Evolutionary conservation across 2,797 vertebrate genomes (phyloP).

Genomic region (Lophotriccus pileatus): DNA sequence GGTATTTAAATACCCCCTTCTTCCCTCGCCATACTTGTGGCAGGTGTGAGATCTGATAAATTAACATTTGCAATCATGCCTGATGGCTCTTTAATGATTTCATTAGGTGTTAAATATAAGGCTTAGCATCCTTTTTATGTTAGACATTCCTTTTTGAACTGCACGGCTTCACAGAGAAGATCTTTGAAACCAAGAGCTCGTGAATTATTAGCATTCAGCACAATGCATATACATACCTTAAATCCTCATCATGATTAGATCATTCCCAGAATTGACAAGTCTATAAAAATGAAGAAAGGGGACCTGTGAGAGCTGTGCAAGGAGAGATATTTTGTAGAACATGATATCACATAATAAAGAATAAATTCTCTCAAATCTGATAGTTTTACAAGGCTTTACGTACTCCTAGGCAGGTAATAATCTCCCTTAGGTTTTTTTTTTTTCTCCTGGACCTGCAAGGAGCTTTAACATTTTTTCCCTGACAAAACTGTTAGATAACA

Average conservation of each 20-base stretch:
- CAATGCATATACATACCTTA: constrained; percentile 47
- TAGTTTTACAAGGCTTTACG: constrained; percentile 55
- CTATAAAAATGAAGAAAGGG: constrained; percentile 60
- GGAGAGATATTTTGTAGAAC: constrained; percentile 48
- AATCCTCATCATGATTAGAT: constrained; percentile 44
- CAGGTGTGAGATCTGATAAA: constrained; percentile 41
- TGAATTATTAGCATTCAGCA: constrained; percentile 59
- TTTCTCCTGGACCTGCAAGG: constrained; percentile 11
- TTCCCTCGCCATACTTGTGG: neutral
- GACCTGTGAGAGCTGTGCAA: constrained; percentile 35
- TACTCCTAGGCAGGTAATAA: constrained; percentile 69
- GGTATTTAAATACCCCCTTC: neutral
- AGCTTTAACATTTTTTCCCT: constrained; percentile 32
- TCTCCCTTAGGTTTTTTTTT: constrained; percentile 10
- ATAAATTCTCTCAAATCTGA: constrained; percentile 45
- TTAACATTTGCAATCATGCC: constrained; percentile 36
- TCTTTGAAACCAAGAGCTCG: constrained; percentile 46
- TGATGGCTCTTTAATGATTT: constrained; percentile 55
- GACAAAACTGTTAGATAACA: constrained; percentile 64
- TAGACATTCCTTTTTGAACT: constrained; percentile 39
- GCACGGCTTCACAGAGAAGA: constrained; percentile 1
- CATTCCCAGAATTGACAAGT: constrained; percentile 46
- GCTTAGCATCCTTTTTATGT: constrained; percentile 43
- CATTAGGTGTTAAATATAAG: constrained; percentile 49
- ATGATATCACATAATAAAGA: constrained; percentile 64